These are phyloP conservation scores for Diacarnus erythraeanus DNA, from an alignment of 37 sponge, comb jelly and placozoan species.

Conservation along the genomic window DNA sequence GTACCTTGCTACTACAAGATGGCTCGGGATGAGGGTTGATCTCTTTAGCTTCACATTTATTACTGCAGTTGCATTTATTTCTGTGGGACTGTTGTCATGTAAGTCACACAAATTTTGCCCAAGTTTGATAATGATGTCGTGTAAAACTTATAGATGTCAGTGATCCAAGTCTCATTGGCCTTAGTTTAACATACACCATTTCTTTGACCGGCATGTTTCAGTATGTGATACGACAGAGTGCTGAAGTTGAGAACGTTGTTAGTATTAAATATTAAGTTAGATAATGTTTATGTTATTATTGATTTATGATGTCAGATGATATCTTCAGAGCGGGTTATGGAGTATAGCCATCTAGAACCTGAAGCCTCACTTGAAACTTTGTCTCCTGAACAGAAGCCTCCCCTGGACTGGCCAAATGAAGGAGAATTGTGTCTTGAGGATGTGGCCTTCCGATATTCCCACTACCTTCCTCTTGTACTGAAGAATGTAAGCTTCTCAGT, in stretches of 20 bases:
- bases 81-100: too few relatives aligned
- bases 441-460: slow-evolving; percentile 53
- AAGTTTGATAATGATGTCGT: too few relatives aligned
- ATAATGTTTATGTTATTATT: not conserved
- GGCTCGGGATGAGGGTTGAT: slow-evolving; percentile 79
- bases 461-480: slow-evolving; percentile 54
- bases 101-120: too few relatives aligned
- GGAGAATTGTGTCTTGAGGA: slow-evolving; percentile 49
- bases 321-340: slow-evolving; percentile 77
- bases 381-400: slow-evolving; percentile 44
- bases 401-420: slow-evolving; percentile 66
- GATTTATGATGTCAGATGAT: slow-evolving; percentile 54
- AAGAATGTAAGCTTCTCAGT: slow-evolving; percentile 58
- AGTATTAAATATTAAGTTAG: not conserved
- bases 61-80: slow-evolving; percentile 42
- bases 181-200: slow-evolving; percentile 67
- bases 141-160: too few relatives aligned
- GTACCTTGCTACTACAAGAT: slow-evolving; percentile 58
- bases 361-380: slow-evolving; percentile 64
- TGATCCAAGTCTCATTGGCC: slow-evolving; percentile 58
- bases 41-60: slow-evolving; percentile 42
- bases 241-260: slow-evolving; percentile 82
- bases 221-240: slow-evolving; percentile 72
- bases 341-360: slow-evolving; percentile 53
- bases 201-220: slow-evolving; percentile 80